Conservation (phyloP, 2,113 vertebrate genomes). For the Montifringilla adamsi region DNA sequence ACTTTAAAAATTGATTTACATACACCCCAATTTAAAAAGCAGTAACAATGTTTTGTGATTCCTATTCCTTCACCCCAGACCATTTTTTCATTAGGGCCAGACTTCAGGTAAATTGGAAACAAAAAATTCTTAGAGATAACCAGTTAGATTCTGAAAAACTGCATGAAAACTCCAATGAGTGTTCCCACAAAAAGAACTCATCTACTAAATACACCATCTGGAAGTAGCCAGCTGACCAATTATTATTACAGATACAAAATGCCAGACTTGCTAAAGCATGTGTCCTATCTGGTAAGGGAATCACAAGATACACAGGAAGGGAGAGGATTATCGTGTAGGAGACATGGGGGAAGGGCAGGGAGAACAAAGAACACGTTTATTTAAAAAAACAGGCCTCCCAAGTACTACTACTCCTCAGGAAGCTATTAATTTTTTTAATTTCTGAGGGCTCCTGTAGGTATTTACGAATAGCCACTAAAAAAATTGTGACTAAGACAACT, state of each 20-base stretch:
- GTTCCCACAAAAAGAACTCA: background rate
- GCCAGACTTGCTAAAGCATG: background rate
- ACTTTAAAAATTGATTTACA: background rate
- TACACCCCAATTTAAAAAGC: background rate
- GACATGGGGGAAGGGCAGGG: background rate
- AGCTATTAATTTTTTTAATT: background rate
- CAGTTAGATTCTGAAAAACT: background rate
- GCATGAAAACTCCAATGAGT: background rate
- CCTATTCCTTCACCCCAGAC: background rate
- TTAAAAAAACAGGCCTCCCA: background rate
- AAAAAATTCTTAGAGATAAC: background rate
- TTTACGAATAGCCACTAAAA: background rate
- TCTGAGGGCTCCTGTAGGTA: background rate
- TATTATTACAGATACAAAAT: background rate
- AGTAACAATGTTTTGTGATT: background rate
- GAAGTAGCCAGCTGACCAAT: background rate
- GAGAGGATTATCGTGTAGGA: background rate
- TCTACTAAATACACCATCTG: background rate
- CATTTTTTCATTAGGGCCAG: background rate
- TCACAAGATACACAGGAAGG: background rate
- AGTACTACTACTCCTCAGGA: background rate
- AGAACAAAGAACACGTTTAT: constrained; percentile 9
- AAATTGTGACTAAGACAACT: background rate
- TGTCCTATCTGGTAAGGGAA: background rate
- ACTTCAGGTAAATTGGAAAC: background rate